Percentiles rank a stretch among this genome's conserved stretches.
Conservation (phyloP, 1,140 invertebrate species). For the Apolygus lucorum region DNA sequence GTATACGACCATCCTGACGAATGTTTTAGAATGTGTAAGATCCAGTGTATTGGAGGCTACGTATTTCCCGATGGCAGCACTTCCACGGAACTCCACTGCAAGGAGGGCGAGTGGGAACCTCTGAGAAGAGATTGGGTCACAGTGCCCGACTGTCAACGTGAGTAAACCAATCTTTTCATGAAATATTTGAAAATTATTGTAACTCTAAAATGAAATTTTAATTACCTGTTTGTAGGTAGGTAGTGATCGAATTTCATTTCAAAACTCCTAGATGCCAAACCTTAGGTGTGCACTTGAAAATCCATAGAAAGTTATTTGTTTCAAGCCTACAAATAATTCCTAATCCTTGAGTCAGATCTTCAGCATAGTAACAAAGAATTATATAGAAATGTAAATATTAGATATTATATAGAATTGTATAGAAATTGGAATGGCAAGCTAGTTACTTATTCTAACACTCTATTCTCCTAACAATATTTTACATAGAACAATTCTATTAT, state of each 20-base stretch:
- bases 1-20: too few species aligned
- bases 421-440: too few species aligned
- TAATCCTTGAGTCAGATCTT: too few species aligned
- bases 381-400: too few species aligned
- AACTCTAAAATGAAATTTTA: background rate
- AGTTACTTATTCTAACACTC: too few species aligned
- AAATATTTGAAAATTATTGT: background rate
- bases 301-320: too few species aligned
- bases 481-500: too few species aligned
- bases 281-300: too few species aligned
- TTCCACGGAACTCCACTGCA: conserved; percentile 51
- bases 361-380: too few species aligned
- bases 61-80: conserved; percentile 56
- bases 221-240: conserved; percentile 7
- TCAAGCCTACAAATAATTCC: too few species aligned
- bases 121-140: conserved; percentile 46
- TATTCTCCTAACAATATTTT: too few species aligned
- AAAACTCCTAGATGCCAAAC: background rate
- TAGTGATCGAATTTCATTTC: conserved; percentile 22
- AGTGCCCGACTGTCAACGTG: conserved; percentile 57
- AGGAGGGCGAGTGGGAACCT: conserved; percentile 54
- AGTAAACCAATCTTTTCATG: conserved; percentile 18
- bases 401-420: too few species aligned
- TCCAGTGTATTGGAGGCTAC: conserved; percentile 52
- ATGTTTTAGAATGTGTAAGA: conserved; percentile 49